Evolutionary conservation across 92 coral and sea anemone species (phyloP), one percentile per base, ranked within the genome.

Genomic region (Micromussa lordhowensis): DNA sequence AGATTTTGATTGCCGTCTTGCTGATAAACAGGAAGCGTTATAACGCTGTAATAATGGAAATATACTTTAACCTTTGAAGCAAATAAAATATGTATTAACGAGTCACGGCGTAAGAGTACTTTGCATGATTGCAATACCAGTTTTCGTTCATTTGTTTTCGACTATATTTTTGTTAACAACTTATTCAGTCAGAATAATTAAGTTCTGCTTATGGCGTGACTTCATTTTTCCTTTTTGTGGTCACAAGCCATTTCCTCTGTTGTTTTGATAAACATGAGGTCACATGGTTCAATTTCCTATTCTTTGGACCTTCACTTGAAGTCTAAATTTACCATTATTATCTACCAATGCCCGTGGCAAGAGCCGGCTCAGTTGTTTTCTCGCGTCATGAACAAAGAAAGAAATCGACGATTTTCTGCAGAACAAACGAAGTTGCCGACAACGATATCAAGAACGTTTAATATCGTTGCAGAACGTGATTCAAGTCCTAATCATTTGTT

Each of bases 261-360:
- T 29, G 68, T 83, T 70, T 72, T 29, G 34, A 28, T 17, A 51
- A 55, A 30, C 31, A 68, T 8, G 51, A 57, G 53, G 87, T 84
- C 87, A 84, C 87, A 72, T 84, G 87, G 86, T 4, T 68, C 75
- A 55, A 51, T 32, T 38, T 32, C 26, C 26, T 6, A 73, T 73
- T 73, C 77, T 73, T 32, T 73, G 51, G n/a, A 38, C 48, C 19
- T n/a, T 32, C 29, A 5, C 51, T 44, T 44, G 51, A 32, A 71
- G n/a, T 66, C 34, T 66, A 66, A 63, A 26, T 73, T 22, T 18
- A 13, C 49, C 24, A 84, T 74, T 58, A 21, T 18, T 73, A 34
- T 21, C 53, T 13, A 36, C 74, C 55, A 26, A 12, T 17, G 21
- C 59, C 6, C 22, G 48, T 29, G 17, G 72, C 31, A 40, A 73